Percentiles rank a stretch among this genome's conserved stretches.
Conservation (phyloP, 2,113 vertebrate genomes). For the Tragelaphus buxtoni region DNA sequence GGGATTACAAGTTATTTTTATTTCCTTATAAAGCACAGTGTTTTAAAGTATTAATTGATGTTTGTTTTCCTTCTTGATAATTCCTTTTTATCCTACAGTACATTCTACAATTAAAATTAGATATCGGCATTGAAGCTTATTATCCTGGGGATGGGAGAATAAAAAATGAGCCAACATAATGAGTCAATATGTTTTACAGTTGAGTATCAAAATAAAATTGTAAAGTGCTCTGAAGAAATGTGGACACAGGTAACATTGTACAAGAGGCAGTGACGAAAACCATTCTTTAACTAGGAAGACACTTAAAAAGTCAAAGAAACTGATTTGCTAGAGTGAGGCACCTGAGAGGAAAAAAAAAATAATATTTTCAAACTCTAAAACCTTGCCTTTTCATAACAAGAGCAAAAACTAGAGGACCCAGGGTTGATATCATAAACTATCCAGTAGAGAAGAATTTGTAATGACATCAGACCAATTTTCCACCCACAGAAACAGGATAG, state of each 20-base stretch:
- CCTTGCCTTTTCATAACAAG: background rate
- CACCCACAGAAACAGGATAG: background rate
- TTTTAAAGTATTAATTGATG: background rate
- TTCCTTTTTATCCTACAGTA: background rate
- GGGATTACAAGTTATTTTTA: background rate
- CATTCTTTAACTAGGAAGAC: background rate
- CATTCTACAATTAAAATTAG: background rate
- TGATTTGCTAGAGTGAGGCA: background rate
- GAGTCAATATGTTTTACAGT: background rate
- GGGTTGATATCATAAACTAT: background rate
- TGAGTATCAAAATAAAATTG: background rate
- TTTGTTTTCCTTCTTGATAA: background rate
- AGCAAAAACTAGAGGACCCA: background rate
- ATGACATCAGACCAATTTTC: background rate
- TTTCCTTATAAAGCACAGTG: background rate
- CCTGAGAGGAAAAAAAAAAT: background rate
- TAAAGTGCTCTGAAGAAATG: background rate
- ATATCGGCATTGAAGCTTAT: background rate
- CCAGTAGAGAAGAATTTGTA: background rate
- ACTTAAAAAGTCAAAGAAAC: background rate
- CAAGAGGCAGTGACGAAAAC: background rate
- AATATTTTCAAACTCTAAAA: background rate
- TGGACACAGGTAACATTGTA: background rate
- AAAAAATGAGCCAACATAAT: background rate
- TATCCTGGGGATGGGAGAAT: background rate